Base-by-base conservation (phyloP, 2,797 vertebrate species). In the Scolopax bukidnonensis region DNA sequence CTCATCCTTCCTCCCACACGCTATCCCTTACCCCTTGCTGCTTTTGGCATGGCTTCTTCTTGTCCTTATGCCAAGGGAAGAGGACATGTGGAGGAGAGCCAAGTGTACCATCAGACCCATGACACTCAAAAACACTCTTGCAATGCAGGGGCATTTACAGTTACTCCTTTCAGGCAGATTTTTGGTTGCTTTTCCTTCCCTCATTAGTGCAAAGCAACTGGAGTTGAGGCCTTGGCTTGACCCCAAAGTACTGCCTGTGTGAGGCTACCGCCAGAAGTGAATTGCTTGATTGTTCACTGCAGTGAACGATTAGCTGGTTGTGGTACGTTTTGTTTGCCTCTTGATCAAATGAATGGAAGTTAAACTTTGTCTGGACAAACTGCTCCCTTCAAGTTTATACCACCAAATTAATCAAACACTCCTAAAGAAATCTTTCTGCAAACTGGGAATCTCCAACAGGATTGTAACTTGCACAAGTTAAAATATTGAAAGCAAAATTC, bases 181-280 rank as follows among this genome's bases (percentile, higher is more conserved):
- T 92, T 81, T 76, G 47, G 73, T 92, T 87, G 54, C 32, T 84
- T 93, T 90, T 86, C 18, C 25, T 73, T 74, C 25, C 32, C 64
- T 92, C 81, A 84, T 92, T 94, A 94, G 65, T 84, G 83, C 48
- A 87, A 90, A 94, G 70, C 92, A 90, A 78, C 81, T 92, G 90
- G 70, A 90, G 32, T 64, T 69, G 60, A 90, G 84, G 90, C 36
- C 63, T 90, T 93, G 84, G 81, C 67, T 89, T 94, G 78, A 87
- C 80, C 86, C 23, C 75, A 83, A 87, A 80, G 28, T 74, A 30
- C 56, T 68, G 40, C 84, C 59, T 84, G 38, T 81, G 32, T 60
- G 81, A 92, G 71, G 63, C 1, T 5, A 70, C 21, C 0, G 23
- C 43, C 80, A 85, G 71, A 81, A 89, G 33, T 74, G 43, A 95